A percentile compares a stretch with the other conserved stretches of the same genome.
Conservation (phyloP, 2,113 vertebrate genomes). For the Pseudolaguvia tuberculata region DNA sequence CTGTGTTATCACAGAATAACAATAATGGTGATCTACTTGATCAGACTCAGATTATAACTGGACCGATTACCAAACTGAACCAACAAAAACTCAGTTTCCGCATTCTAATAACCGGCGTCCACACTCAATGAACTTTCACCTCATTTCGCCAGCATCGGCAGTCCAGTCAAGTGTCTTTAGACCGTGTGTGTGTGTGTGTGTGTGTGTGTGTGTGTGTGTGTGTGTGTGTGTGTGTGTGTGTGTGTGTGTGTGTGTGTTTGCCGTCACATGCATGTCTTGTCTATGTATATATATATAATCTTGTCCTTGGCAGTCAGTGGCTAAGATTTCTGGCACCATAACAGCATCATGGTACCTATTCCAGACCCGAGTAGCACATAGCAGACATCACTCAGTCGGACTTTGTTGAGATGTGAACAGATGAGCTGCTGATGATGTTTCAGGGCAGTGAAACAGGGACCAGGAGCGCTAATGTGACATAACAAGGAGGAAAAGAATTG, state of each 20-base stretch:
- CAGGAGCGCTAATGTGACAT: conserved; percentile 37
- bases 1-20: no score
- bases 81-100: no score
- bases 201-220: conserved; percentile 4
- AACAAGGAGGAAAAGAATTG: conserved; percentile 48
- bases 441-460: conserved; percentile 39
- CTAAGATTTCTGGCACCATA: conserved; percentile 77
- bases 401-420: conserved; percentile 26
- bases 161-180: neutral
- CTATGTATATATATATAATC: conserved; percentile 59
- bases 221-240: conserved; percentile 4
- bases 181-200: neutral
- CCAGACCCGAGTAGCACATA: conserved; percentile 65
- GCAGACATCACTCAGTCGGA: conserved; percentile 49
- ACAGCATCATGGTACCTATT: conserved; percentile 69
- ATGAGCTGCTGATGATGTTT: conserved; percentile 12
- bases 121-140: neutral
- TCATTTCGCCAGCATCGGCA: neutral
- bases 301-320: conserved; percentile 56
- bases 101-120: no score
- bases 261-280: conserved; percentile 39
- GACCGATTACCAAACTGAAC: no score
- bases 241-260: conserved; percentile 4
- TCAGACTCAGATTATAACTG: no score
- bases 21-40: neutral